A percentile compares a stretch with the other conserved stretches of the same genome.
Conservation (phyloP, 2,888 invertebrate species). For the Polymixis lichenea region DNA sequence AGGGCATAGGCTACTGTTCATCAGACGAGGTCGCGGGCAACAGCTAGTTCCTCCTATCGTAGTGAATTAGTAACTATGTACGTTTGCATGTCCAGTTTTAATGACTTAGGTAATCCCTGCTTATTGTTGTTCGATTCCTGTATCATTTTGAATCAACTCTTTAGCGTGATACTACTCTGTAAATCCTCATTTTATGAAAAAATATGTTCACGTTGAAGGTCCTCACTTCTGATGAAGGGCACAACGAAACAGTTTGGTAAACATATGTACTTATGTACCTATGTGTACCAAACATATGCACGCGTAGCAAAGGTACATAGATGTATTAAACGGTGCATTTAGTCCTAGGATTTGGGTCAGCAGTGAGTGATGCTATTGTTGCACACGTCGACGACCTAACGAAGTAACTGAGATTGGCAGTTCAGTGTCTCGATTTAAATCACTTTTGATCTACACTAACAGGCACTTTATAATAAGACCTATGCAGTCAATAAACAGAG, state of each 20-base stretch:
- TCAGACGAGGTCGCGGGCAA: background rate
- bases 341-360: constrained; percentile 5
- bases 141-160: background rate
- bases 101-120: background rate
- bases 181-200: background rate
- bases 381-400: background rate
- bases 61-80: background rate
- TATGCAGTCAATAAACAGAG: background rate
- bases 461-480: background rate
- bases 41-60: background rate
- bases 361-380: background rate
- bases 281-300: too few species aligned
- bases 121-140: background rate
- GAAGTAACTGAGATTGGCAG: constrained; percentile 21
- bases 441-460: background rate
- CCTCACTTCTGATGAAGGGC: background rate
- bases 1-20: background rate
- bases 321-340: background rate
- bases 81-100: background rate
- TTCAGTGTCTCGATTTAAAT: background rate
- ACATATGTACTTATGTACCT: too few species aligned
- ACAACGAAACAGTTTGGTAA: background rate
- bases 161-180: background rate
- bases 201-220: background rate
- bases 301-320: background rate